Evolutionary conservation across 2,797 vertebrate genomes (phyloP), one percentile per base, ranked within the genome.

Genomic region (Hippoglossus hippoglossus): DNA sequence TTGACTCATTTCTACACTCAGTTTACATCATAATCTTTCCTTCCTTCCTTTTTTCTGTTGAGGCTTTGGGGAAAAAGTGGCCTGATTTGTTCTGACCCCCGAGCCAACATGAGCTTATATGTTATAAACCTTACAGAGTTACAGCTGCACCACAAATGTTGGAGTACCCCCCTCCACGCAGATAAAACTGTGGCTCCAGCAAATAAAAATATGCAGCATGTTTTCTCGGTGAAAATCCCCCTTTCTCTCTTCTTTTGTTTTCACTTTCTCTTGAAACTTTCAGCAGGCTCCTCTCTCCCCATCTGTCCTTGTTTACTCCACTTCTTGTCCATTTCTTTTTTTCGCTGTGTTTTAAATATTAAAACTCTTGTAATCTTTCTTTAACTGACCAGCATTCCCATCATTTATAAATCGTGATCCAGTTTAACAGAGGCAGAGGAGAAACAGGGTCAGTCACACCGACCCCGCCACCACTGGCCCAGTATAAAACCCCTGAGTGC

Each of bases 151-250:
- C n/a, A 62, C 19, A 80, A 28, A 61, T 13, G 3, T 11, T 19
- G n/a, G 28, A 57, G 67, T 24, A 16, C 21, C 62, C 60, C 19
- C 7, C 36, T 57, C 34, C 56, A 24, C 36, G 16, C 22, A 51
- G 46, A 71, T 31, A 53, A 61, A 76, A 61, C 26, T 25, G 26
- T 52, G 51, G 28, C 41, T 81, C 54, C 64, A 4, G 62, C 22
- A 46, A 41, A 73, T 41, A 70, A 63, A 75, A 80, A 67, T 71
- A 67, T 80, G 47, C 53, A 71, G 62, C 59, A 62, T 66, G 65
- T 83, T 66, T 74, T 28, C 44, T 72, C 47, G 56, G 54, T 73
- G 53, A 74, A 65, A 63, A 57, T 11, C 41, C 54, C 39, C 36
- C 53, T 4, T 4, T 41, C 66, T 71, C 21, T 55, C 24, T 21